Base-by-base conservation (phyloP, 2,113 vertebrate species). In the Forbesichthys papilliferus region DNA sequence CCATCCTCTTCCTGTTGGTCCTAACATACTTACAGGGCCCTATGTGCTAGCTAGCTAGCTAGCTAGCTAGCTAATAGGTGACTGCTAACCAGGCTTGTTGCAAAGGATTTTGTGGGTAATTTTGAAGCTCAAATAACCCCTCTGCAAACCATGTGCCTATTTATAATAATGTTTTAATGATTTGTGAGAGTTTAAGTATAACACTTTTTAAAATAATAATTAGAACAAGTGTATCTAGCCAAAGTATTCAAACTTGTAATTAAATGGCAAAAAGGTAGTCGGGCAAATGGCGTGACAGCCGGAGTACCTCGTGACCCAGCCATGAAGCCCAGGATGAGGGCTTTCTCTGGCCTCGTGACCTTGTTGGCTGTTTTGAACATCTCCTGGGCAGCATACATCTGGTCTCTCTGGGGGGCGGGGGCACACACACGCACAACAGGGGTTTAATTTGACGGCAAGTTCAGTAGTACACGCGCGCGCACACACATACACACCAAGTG, bases 341-440 rank as follows among this genome's bases (percentile, higher is more conserved):
- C 96, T 83, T 99, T 99, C 89, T 99, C 98, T 1, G 96, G 96
- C 74, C 96, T 93, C 0, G 98, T 99, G 65, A 99, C 95, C 84
- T 99, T 99, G 93, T 99, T 99, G 88, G 98, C 97, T 0, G 96
- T 98, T 91, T 98, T 99, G 93, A 99, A 99, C 96, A 99, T 99
- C 89, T 99, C 98, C 87, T 97, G 98, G 1, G 96, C 98, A 0
- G 96, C 98, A 46, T 94, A 98, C 94, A 98, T 97, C 90, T 99
- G 98, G 84, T 99, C 96, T 79, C 93, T 94, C 97, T 99, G 93
- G 55, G 82, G 67, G 48, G 3, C 66, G 33, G 9, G 7, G 9
- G 12, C 48, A 18, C 64, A 68, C 54, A 58, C 11, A 10, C 51
- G 52, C 20, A 52, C 55, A 20, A 27, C 20, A 20, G 20, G 1